Evolutionary conservation across 2,888 invertebrate genomes (phyloP).

Genomic region (Mantis religiosa): DNA sequence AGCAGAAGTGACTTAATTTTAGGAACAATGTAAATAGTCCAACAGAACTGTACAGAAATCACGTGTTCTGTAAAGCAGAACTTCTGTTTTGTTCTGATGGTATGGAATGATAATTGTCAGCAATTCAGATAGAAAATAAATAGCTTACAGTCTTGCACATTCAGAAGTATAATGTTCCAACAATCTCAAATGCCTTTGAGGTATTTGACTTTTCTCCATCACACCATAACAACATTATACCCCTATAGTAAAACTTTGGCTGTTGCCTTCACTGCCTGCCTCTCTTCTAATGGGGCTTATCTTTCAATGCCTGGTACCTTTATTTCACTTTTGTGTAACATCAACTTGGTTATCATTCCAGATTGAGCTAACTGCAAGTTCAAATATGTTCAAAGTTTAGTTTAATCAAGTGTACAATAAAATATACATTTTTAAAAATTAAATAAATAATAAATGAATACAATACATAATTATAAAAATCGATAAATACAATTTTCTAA

Average conservation of each 20-base stretch:
- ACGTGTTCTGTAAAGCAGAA: not conserved
- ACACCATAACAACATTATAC: not conserved
- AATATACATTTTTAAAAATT: too few relatives aligned
- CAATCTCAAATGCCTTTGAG: too few relatives aligned
- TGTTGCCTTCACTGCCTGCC: not conserved
- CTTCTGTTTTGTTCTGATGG: not conserved
- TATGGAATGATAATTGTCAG: not conserved
- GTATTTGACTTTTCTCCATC: not conserved
- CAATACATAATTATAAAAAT: too few relatives aligned
- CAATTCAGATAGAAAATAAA: not conserved
- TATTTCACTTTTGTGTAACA: not conserved
- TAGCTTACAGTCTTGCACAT: not conserved
- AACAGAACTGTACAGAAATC: not conserved
- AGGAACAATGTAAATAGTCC: not conserved
- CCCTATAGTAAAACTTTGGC: not conserved
- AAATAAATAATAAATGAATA: too few relatives aligned
- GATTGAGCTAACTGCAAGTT: not conserved
- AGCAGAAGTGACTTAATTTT: not conserved
- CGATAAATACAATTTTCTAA: too few relatives aligned
- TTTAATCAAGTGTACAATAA: too few relatives aligned
- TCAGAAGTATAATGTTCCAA: not conserved
- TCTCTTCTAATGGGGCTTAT: not conserved
- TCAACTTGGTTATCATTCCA: not conserved
- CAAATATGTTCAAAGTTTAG: too few relatives aligned
- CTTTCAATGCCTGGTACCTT: not conserved